Conservation (phyloP, 2,113 vertebrate genomes). For the Psammodynastes pulverulentus region DNA sequence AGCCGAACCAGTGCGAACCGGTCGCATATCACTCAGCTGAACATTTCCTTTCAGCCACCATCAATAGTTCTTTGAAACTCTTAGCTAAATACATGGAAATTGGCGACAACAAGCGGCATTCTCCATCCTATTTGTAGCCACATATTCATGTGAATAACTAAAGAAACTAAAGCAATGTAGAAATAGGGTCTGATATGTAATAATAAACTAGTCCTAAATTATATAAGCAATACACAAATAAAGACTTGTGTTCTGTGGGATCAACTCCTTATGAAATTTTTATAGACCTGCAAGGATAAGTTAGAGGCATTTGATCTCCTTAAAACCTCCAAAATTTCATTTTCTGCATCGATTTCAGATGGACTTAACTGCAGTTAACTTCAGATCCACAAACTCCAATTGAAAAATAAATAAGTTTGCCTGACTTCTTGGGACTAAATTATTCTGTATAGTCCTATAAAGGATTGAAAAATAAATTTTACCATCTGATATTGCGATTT, state of each 20-base stretch:
- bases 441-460: neutral
- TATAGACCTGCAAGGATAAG: neutral
- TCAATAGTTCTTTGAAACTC: neutral
- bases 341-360: neutral
- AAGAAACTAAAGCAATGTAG: neutral
- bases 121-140: neutral
- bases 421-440: neutral
- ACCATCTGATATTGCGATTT: neutral
- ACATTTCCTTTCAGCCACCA: neutral
- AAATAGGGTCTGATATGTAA: neutral
- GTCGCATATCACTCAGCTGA: no score
- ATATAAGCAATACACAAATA: neutral
- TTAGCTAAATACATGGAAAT: neutral
- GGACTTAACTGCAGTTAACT: neutral
- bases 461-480: neutral
- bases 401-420: neutral
- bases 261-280: neutral
- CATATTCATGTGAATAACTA: neutral
- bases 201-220: neutral
- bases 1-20: no score
- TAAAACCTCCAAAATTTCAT: neutral
- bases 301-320: neutral
- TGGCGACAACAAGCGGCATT: neutral
- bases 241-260: neutral
- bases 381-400: neutral